A percentile compares a stretch with the other conserved stretches of the same genome.
Conservation (phyloP, 1,140 invertebrate species). For the Chironomus striatipennis region DNA sequence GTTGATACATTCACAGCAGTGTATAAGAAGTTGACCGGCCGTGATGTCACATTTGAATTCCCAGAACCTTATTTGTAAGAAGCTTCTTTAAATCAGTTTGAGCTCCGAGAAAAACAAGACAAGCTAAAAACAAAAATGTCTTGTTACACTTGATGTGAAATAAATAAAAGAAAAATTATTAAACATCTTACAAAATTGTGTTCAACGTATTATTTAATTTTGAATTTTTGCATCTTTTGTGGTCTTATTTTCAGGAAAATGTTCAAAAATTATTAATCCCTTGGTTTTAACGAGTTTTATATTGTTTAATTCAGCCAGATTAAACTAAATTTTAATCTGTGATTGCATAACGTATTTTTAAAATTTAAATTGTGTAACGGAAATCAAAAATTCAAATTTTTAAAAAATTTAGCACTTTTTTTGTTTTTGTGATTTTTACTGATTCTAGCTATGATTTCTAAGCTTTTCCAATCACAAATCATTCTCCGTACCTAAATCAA, state of each 20-base stretch:
- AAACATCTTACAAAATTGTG: not conserved
- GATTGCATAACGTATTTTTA: not conserved
- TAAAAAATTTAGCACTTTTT: too few relatives aligned
- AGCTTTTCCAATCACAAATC: too few relatives aligned
- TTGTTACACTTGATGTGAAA: not conserved
- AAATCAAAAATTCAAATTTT: not conserved
- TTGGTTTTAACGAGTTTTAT: too few relatives aligned
- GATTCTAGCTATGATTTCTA: too few relatives aligned
- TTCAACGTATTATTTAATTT: not conserved
- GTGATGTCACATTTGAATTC: slow-evolving; percentile 98
- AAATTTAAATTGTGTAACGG: too few relatives aligned
- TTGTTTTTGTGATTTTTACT: too few relatives aligned
- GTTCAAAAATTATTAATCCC: too few relatives aligned
- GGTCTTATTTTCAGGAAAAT: too few relatives aligned
- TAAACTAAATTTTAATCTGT: too few relatives aligned
- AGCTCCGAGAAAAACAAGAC: not conserved
- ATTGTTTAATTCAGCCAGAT: too few relatives aligned
- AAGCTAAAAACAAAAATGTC: not conserved
- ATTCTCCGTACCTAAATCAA: too few relatives aligned
- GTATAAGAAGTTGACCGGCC: slow-evolving; percentile 98
- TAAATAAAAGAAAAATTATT: slow-evolving; percentile 4
- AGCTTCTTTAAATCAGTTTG: slow-evolving; percentile 34
- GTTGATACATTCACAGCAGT: slow-evolving; percentile 96
- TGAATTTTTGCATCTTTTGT: not conserved
- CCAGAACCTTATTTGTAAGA: slow-evolving; percentile 88